These are phyloP conservation scores for Fratercula arctica DNA, from an alignment of 2,797 vertebrate genomes.

Conservation along the genomic window DNA sequence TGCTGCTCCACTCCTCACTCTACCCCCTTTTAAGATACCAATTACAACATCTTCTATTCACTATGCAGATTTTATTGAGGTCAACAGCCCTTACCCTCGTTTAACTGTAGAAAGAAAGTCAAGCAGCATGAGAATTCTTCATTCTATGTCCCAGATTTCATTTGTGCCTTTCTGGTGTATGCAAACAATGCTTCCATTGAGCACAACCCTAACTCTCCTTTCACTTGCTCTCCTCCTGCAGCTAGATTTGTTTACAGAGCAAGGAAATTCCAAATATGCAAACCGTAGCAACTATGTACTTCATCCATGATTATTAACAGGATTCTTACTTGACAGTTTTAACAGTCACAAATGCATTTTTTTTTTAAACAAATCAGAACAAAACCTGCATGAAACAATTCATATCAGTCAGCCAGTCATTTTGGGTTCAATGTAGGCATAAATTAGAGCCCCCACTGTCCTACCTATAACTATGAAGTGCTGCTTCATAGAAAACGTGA, in stretches of 20 bases:
- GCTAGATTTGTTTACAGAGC: not conserved
- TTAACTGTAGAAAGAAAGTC: not conserved
- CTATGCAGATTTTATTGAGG: constrained; percentile 42
- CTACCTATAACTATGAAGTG: not conserved
- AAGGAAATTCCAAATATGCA: constrained; percentile 13
- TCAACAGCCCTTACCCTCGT: not conserved
- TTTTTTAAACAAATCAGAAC: not conserved
- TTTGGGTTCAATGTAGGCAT: not conserved
- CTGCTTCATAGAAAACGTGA: not conserved
- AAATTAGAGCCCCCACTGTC: not conserved
- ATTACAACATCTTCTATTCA: constrained; percentile 6
- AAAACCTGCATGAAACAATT: not conserved
- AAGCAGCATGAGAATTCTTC: constrained; percentile 7
- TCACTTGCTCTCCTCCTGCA: not conserved
- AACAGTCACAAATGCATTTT: not conserved
- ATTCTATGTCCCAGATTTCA: not conserved
- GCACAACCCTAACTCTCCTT: not conserved
- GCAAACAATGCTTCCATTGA: constrained; percentile 28
- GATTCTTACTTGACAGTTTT: not conserved
- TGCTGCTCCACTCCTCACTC: not conserved
- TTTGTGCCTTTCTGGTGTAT: not conserved
- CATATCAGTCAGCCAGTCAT: not conserved
- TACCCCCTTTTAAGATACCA: not conserved
- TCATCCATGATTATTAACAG: not conserved
- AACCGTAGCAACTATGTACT: not conserved